Percentiles rank a stretch among this genome's conserved stretches.
Conservation (phyloP, 2,797 vertebrate species). For the Amphiprion clarkii region DNA sequence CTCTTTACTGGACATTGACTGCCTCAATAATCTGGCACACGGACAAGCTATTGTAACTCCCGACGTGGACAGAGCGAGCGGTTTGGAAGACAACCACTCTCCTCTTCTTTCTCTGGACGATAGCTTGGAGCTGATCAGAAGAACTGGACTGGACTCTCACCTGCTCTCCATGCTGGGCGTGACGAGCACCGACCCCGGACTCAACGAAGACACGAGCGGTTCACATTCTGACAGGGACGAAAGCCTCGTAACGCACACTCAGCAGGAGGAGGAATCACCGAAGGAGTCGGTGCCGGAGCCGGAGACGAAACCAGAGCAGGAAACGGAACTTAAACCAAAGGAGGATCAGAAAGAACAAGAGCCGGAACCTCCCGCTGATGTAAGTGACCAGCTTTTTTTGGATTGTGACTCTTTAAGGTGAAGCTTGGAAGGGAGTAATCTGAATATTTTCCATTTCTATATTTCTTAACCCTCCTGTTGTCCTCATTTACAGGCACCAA, state of each 20-base stretch:
- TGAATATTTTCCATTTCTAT: background rate
- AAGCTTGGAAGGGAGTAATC: background rate
- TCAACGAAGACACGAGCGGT: background rate
- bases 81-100: conserved; percentile 65
- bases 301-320: conserved; percentile 24
- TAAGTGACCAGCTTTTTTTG: conserved; percentile 14
- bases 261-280: conserved; percentile 48
- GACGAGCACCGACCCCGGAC: background rate
- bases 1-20: conserved; percentile 88
- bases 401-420: background rate
- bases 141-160: conserved; percentile 73
- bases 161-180: conserved; percentile 68
- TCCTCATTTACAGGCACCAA: background rate
- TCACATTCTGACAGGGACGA: conserved; percentile 26
- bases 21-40: conserved; percentile 71
- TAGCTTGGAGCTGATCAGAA: conserved; percentile 83
- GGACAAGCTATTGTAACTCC: conserved; percentile 22
- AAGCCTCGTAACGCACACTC: conserved; percentile 27
- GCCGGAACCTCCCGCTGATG: conserved; percentile 41
- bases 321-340: conserved; percentile 30
- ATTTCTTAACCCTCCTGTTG: too few relatives aligned
- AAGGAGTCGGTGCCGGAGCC: conserved; percentile 1
- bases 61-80: conserved; percentile 63
- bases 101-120: conserved; percentile 83
- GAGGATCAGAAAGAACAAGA: conserved; percentile 45